phyloP scores from a whole-genome alignment of 2,797 vertebrate species.

The Chelonia mydas region DNA sequence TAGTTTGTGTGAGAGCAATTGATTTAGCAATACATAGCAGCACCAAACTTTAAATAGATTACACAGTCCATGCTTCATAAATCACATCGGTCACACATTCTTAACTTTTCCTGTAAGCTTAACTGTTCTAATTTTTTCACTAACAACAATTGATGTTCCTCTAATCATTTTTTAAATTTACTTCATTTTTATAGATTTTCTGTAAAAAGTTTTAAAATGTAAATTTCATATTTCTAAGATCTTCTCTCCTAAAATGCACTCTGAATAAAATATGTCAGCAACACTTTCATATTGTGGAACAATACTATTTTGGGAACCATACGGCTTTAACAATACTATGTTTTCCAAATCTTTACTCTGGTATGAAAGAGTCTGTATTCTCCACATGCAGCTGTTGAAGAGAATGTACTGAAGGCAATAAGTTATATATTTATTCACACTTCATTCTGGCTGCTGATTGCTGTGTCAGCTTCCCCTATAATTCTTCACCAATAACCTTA shows the following conservation, averaged over 20 bases:
- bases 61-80: conserved; percentile 27
- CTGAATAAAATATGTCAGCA: not conserved
- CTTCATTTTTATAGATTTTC: conserved; percentile 17
- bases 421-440: conserved; percentile 65
- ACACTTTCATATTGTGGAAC: not conserved
- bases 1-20: conserved; percentile 70
- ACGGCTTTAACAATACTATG: not conserved
- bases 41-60: conserved; percentile 70
- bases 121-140: not conserved
- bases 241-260: not conserved
- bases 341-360: not conserved
- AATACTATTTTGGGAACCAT: not conserved
- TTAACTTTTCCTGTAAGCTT: conserved; percentile 46
- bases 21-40: conserved; percentile 61
- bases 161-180: conserved; percentile 18
- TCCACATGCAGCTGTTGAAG: conserved; percentile 10
- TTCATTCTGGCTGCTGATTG: conserved; percentile 47
- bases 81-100: conserved; percentile 55
- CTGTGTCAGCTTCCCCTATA: conserved; percentile 44
- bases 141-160: not conserved
- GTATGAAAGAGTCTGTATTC: not conserved
- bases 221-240: conserved; percentile 2
- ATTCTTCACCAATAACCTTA: conserved; percentile 57
- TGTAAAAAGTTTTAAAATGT: not conserved
- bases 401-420: conserved; percentile 31